Base-by-base conservation (phyloP, 2,888 invertebrate genomes). In the Hirudinaria manillensis region DNA sequence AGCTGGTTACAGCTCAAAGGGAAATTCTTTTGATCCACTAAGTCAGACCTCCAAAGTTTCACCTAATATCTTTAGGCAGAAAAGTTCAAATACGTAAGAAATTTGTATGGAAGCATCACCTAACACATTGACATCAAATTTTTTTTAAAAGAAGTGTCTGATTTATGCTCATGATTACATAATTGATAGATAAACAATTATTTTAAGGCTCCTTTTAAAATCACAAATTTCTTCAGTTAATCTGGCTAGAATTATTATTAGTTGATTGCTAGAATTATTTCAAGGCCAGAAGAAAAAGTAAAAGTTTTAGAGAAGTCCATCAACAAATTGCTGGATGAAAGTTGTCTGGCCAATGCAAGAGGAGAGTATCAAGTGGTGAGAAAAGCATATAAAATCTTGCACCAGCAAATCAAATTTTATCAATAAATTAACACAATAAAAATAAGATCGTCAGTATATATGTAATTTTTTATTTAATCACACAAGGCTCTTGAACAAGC, bases 231-330 rank as follows among this genome's bases (percentile, higher is more conserved):
- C n/a, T n/a, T n/a, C n/a, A n/a, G n/a, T n/a, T n/a, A n/a, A n/a
- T n/a, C n/a, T n/a, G n/a, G n/a, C n/a, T n/a, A n/a, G n/a, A n/a
- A n/a, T 45, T 1, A 45, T 45, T 45, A 45, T 16, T 16, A 45
- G 16, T 1, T 10, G 1, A 61, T 16, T 61, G 24, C n/a, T 61
- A 16, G 13, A 61, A 61, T 61, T 61, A 74, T 66, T 85, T 80
- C 32, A 82, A 94, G 94, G 78, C 92, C 93, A 0, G 95, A 96
- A 86, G 94, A 94, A 80, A 94, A 93, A 84, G 91, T 96, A 68
- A 92, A 91, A 82, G 90, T 91, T 81, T 89, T 95, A 84, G 98
- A 99, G 85, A 88, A 89, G 4, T 92, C 92, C 83, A 94, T 98
- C 78, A 92, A 93, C 88, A 89, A 90, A 72, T 86, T 97, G 73